Evolutionary conservation across 2,888 invertebrate genomes (phyloP), one percentile per base, ranked within the genome.

Genomic region (Orthosia incerta): DNA sequence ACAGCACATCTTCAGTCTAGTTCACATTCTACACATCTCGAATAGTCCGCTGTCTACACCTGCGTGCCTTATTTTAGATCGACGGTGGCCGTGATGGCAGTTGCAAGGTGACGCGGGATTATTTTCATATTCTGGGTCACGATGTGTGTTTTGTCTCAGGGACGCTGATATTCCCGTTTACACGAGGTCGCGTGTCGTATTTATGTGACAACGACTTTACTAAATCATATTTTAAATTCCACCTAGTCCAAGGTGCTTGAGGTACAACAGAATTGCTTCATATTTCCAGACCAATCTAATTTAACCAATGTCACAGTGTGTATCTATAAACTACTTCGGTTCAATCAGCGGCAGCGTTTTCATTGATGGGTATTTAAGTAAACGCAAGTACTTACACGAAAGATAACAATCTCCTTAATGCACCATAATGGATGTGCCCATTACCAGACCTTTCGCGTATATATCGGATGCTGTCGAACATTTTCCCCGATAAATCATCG

Each of bases 81-180:
- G 80, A 89, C 88, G 86, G 89, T 91, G 94, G 89, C 94, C 94
- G 93, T 94, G 94, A 89, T 90, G 87, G 88, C 89, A 88, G 89
- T 84, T 88, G 91, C 95, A 94, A 95, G 95, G 95, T 95, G 93
- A 94, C 91, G 91, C 93, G 92, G 89, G 92, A 94, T 93, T 95
- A 95, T 96, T 95, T 95, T 95, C 92, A 95, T 92, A 94, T 95
- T 94, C 94, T 95, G 91, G 96, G 96, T 94, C 95, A 93, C 90
- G 87, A 87, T 86, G 89, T 92, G 89, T 91, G 94, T 90, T 92
- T 92, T 92, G 94, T 94, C 93, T 95, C 95, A 95, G 91, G 96
- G 96, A 95, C 95, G 86, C 88, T 82, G 71, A 80, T 89, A 91
- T 90, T 90, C 89, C 90, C 86, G 89, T 89, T 86, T 87, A 83